phyloP scores from a whole-genome alignment of 2,113 vertebrate genomes.

The Opisthocomus hoazin region DNA sequence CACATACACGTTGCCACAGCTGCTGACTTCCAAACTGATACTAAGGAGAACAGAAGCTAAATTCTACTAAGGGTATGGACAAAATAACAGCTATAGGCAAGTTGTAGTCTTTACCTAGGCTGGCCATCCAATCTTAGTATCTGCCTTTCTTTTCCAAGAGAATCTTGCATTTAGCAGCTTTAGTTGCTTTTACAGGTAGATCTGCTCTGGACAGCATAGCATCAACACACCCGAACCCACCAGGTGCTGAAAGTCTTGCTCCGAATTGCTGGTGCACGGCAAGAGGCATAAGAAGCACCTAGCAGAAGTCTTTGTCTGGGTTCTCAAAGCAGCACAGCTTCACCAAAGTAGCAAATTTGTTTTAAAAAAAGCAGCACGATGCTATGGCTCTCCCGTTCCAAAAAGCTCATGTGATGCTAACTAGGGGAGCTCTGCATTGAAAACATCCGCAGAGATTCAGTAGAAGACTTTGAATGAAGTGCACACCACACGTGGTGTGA shows the following conservation, averaged over 20 bases:
- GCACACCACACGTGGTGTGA: background rate
- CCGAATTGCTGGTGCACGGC: background rate
- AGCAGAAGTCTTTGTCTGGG: background rate
- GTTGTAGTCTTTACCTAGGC: background rate
- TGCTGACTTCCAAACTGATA: background rate
- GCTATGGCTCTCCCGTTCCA: fast-evolving
- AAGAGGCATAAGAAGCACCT: background rate
- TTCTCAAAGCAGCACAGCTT: background rate
- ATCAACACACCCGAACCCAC: background rate
- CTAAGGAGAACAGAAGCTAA: background rate
- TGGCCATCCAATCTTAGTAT: background rate
- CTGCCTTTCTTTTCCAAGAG: background rate
- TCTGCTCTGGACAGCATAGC: fast-evolving
- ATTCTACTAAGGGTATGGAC: background rate
- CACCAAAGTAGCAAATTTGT: background rate
- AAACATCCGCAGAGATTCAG: background rate
- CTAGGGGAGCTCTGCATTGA: background rate
- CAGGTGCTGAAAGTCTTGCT: background rate
- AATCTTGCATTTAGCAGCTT: background rate
- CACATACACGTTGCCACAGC: background rate
- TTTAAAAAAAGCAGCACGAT: background rate
- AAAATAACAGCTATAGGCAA: background rate
- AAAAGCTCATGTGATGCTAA: background rate
- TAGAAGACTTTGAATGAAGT: background rate
- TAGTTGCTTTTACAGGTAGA: background rate